A percentile compares a stretch with the other conserved stretches of the same genome.
Conservation (phyloP, 2,888 invertebrate genomes). For the Drosophila longiperda region DNA sequence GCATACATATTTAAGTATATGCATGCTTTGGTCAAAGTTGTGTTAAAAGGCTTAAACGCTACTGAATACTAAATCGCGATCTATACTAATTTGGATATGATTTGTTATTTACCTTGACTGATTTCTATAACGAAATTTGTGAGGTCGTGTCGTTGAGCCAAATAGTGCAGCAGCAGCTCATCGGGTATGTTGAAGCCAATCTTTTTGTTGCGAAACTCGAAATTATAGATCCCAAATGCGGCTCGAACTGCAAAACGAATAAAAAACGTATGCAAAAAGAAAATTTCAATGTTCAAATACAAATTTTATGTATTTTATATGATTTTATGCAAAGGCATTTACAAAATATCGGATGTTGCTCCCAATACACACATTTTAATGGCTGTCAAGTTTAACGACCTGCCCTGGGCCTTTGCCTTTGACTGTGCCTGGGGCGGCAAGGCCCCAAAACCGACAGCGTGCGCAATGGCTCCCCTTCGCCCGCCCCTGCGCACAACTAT, state of each 20-base stretch:
- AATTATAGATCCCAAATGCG: constrained; percentile 81
- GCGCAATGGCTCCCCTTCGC: constrained; percentile 19
- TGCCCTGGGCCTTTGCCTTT: constrained; percentile 35
- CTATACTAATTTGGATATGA: constrained; percentile 45
- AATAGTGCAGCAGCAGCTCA: constrained; percentile 80
- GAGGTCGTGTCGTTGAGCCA: constrained; percentile 82
- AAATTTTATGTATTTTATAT: constrained; percentile 30
- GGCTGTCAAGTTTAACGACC: constrained; percentile 72
- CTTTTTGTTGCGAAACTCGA: constrained; percentile 83
- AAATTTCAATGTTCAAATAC: constrained; percentile 51
- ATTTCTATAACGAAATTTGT: constrained; percentile 84
- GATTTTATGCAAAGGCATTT: constrained; percentile 11
- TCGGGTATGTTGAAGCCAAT: constrained; percentile 84
- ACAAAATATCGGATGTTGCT: constrained; percentile 34
- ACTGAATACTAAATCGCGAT: constrained; percentile 53
- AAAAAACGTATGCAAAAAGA: constrained; percentile 2
- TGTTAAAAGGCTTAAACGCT: constrained; percentile 66
- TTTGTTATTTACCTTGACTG: constrained; percentile 78
- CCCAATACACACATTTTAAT: constrained; percentile 41
- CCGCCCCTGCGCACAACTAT: background rate
- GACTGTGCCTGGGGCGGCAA: constrained; percentile 25
- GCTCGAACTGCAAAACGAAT: constrained; percentile 68
- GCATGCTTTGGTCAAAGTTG: constrained; percentile 21
- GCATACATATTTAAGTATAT: constrained; percentile 42
- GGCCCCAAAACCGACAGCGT: constrained; percentile 30